Base-by-base conservation (phyloP, 2,888 invertebrate species). In the Smittia aterrima region DNA sequence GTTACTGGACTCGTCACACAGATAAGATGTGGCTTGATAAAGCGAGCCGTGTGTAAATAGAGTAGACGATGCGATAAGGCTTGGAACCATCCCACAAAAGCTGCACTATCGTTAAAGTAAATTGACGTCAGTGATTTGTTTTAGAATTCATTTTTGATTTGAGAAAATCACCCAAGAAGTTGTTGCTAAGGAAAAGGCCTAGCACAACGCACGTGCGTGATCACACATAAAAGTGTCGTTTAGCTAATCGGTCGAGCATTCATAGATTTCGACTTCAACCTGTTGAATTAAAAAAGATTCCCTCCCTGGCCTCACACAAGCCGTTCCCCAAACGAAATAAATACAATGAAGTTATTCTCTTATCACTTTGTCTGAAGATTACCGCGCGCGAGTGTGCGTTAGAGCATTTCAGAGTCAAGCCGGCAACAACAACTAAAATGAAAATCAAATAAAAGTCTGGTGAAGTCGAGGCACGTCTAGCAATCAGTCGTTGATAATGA, bases 371-470 rank as follows among this genome's bases (percentile, higher is more conserved):
- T 58, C 58, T 58, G 58, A 4, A 58, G 58, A 58, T 58, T 58
- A 32, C 4, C 3, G 58, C n/a, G 18, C 22, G 4, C 2, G 9
- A 6, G 58, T 58, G 22, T 58, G 58, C 18, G 58, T 58, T 58
- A 2, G 11, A 16, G 11, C 47, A 11, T 2, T 47, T 47, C 18
- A 18, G 7, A 22, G 47, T 47, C 47, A 27, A 41, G 32, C 20
- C 41, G 24, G 54, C 54, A 54, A 54, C 54, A 71, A 71, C 70
- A 67, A 67, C 40, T 9, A 2, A 40, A 40, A 22, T 18, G 18
- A 41, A 3, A 38, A 67, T 32, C 47, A 20, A 41, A 71, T 71
- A 71, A 54, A 71, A 54, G 70, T 71, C 70, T 71, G 53, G 16
- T 32, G 53, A 54, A 27, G 54, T 24, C 41, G 68, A 24, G 40